Conservation (phyloP, 2,888 invertebrate genomes). For the Ochropleura plecta region DNA sequence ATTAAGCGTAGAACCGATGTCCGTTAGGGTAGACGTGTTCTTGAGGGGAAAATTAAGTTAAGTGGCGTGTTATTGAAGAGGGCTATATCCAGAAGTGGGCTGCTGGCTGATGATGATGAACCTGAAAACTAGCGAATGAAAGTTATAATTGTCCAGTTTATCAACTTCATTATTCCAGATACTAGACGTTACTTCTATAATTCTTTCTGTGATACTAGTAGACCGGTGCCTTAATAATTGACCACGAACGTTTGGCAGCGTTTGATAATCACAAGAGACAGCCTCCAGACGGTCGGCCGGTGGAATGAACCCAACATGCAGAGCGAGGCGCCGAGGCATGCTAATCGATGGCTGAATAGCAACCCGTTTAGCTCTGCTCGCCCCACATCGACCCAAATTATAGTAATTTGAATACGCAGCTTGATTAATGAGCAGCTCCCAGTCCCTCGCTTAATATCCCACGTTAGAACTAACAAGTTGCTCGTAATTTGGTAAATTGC, state of each 20-base stretch:
- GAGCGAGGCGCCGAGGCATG: slow-evolving; percentile 36
- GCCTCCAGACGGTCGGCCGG: slow-evolving; percentile 16
- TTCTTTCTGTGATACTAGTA: too few relatives aligned
- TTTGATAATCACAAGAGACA: slow-evolving; percentile 5
- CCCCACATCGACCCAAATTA: slow-evolving; percentile 59
- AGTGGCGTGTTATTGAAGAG: too few relatives aligned
- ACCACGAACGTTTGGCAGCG: slow-evolving; percentile 5
- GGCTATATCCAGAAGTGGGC: too few relatives aligned
- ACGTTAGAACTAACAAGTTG: slow-evolving; percentile 43
- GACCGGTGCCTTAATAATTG: neutral
- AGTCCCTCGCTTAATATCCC: slow-evolving; percentile 28
- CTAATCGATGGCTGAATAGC: slow-evolving; percentile 52
- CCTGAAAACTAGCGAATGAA: neutral
- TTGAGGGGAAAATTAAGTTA: too few relatives aligned
- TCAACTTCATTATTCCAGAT: neutral
- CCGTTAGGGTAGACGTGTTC: too few relatives aligned
- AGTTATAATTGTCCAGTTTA: neutral
- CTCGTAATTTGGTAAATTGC: slow-evolving; percentile 60
- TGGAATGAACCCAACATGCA: slow-evolving; percentile 16
- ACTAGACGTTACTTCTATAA: neutral
- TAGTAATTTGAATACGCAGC: slow-evolving; percentile 69
- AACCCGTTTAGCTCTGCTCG: slow-evolving; percentile 43
- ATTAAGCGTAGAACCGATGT: too few relatives aligned
- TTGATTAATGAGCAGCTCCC: slow-evolving; percentile 67
- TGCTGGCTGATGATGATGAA: neutral